Evolutionary conservation across 2,797 vertebrate genomes (phyloP).

Genomic region (Echiichthys vipera): DNA sequence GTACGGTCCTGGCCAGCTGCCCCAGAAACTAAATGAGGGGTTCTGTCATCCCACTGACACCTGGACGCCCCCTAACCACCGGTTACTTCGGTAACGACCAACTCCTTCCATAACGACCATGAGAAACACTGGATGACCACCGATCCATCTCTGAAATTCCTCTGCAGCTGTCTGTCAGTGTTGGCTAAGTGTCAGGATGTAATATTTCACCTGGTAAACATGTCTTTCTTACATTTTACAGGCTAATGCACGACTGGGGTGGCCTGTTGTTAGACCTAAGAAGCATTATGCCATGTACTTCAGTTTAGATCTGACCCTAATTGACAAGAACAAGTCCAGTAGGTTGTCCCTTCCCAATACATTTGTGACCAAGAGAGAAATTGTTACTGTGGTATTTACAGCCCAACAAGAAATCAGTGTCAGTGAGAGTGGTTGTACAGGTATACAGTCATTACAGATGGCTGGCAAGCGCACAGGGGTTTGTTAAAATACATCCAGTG

Average conservation of each 20-base stretch:
- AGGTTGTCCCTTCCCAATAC: not conserved
- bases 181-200: conserved; percentile 25
- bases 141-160: conserved; percentile 65
- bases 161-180: conserved; percentile 22
- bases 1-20: conserved; percentile 65
- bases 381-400: conserved; percentile 16
- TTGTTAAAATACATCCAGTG: conserved; percentile 32
- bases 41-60: conserved; percentile 78
- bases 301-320: not conserved
- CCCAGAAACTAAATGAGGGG: conserved; percentile 76
- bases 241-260: not conserved
- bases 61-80: conserved; percentile 80
- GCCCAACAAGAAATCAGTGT: conserved; percentile 6
- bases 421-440: conserved; percentile 66
- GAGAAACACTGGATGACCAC: conserved; percentile 62
- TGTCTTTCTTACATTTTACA: not conserved
- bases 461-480: conserved; percentile 13
- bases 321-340: conserved; percentile 5
- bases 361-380: not conserved
- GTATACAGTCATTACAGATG: conserved; percentile 43
- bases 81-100: conserved; percentile 64
- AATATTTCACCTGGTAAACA: conserved; percentile 1
- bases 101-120: conserved; percentile 59
- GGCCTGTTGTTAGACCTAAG: not conserved
- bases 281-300: not conserved